A percentile compares a stretch with the other conserved stretches of the same genome.
Conservation (phyloP, 2,797 vertebrate genomes). For the Pangasius larnaudii region DNA sequence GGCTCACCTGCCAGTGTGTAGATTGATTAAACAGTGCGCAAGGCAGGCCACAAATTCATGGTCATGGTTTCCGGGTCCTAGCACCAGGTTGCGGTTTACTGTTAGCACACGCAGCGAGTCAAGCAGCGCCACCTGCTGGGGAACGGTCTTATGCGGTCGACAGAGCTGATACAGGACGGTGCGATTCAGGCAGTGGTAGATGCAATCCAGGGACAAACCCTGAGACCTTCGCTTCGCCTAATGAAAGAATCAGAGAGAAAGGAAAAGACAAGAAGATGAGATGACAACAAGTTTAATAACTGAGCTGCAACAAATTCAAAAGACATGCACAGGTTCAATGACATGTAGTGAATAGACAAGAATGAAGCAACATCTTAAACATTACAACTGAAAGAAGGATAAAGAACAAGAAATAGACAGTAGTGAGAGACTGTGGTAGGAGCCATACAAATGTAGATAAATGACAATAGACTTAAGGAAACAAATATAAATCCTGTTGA, state of each 20-base stretch:
- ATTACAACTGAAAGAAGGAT: neutral
- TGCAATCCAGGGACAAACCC: constrained; percentile 90
- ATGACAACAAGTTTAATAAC: constrained; percentile 3
- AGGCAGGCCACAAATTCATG: constrained; percentile 97
- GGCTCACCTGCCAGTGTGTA: constrained; percentile 89
- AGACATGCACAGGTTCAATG: neutral
- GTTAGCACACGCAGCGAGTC: constrained; percentile 93
- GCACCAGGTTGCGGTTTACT: constrained; percentile 93
- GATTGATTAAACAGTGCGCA: constrained; percentile 94
- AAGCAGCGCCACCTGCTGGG: constrained; percentile 95
- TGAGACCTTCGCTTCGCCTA: constrained; percentile 96
- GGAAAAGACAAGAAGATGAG: neutral
- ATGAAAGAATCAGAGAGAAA: neutral
- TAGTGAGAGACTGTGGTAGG: neutral
- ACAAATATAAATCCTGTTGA: neutral
- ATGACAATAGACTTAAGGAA: neutral
- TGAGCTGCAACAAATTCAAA: neutral
- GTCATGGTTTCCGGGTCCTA: constrained; percentile 96
- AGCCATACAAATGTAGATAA: neutral
- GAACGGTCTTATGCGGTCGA: constrained; percentile 93
- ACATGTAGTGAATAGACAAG: neutral
- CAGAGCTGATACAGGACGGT: constrained; percentile 97
- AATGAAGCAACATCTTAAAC: neutral
- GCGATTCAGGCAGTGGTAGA: constrained; percentile 97
- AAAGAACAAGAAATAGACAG: neutral